phyloP scores from a whole-genome alignment of 2,797 vertebrate species.

The Tokudaia muenninki region DNA sequence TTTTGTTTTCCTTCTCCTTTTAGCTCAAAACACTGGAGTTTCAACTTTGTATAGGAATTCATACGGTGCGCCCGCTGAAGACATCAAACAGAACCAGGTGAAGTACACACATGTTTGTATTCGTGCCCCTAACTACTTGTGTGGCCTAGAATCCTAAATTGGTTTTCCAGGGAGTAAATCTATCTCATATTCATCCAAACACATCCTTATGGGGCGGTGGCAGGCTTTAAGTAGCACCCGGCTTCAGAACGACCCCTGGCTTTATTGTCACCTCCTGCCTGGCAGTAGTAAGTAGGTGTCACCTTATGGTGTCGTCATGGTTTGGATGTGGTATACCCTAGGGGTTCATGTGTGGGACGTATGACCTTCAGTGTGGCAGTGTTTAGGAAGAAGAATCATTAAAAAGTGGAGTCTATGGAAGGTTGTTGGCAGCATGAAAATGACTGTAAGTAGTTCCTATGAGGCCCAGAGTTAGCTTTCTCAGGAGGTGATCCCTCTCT shows the following conservation, averaged over 20 bases:
- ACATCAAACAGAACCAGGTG: constrained; percentile 98
- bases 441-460: neutral
- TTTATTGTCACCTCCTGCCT: neutral
- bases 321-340: neutral
- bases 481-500: neutral
- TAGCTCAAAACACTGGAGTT: constrained; percentile 97
- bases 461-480: neutral
- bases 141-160: neutral
- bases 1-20: constrained; percentile 71
- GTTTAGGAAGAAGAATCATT: neutral
- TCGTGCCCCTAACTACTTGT: accelerated
- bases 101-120: accelerated
- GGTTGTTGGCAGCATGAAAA: neutral
- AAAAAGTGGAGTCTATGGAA: neutral
- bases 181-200: neutral
- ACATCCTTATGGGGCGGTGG: accelerated
- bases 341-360: neutral
- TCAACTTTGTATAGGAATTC: constrained; percentile 98
- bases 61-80: constrained; percentile 95
- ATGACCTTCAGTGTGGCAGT: too few species aligned
- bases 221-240: neutral
- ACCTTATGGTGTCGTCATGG: neutral
- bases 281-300: neutral
- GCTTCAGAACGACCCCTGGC: neutral
- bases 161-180: neutral